phyloP scores from a whole-genome alignment of 2,113 vertebrate genomes.

The Gymnocephalus cernua region DNA sequence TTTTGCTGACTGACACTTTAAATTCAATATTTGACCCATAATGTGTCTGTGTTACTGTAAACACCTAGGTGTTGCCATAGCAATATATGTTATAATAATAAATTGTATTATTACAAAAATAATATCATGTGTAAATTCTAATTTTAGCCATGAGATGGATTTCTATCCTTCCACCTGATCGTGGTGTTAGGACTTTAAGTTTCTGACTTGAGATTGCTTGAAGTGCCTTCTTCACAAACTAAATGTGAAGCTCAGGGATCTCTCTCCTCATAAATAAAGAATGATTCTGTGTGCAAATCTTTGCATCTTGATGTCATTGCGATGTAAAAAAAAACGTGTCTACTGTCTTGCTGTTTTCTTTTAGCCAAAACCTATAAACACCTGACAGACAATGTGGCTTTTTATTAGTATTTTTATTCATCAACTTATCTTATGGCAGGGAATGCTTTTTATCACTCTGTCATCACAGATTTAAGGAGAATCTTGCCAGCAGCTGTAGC shows the following conservation, averaged over 20 bases:
- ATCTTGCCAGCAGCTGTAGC: not conserved
- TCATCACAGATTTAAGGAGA: slow-evolving; percentile 8
- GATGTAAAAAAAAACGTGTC: slow-evolving; percentile 24
- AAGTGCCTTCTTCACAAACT: not conserved
- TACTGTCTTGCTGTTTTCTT: not conserved
- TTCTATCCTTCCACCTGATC: too few species aligned
- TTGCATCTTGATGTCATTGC: slow-evolving; percentile 2
- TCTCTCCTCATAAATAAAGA: not conserved
- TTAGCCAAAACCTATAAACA: slow-evolving; percentile 5
- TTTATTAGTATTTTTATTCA: slow-evolving; percentile 6
- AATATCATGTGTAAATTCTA: too few species aligned
- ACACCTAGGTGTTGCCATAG: too few species aligned
- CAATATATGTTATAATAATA: too few species aligned
- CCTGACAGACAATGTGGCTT: not conserved
- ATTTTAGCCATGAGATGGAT: too few species aligned
- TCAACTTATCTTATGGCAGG: not conserved
- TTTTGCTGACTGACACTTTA: too few species aligned
- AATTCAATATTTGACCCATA: too few species aligned
- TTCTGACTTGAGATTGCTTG: not conserved
- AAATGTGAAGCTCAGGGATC: not conserved
- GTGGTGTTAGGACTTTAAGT: not conserved
- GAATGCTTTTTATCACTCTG: slow-evolving; percentile 11
- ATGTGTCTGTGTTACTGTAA: too few species aligned
- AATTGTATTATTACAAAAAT: too few species aligned
- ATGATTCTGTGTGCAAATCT: not conserved